Conservation (phyloP, 2,888 invertebrate genomes). For the Notodonta ziczac region DNA sequence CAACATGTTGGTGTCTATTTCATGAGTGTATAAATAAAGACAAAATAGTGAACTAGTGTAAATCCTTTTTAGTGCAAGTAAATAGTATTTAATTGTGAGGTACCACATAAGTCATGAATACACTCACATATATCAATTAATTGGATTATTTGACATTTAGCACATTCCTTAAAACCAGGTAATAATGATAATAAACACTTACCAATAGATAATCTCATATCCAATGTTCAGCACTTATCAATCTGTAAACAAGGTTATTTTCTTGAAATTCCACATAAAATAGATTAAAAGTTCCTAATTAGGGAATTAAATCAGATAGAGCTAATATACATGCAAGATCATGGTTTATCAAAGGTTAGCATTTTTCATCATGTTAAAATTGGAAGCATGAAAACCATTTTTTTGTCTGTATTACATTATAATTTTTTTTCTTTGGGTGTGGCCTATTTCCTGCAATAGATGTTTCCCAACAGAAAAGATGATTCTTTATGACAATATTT, state of each 20-base stretch:
- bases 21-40: too few relatives aligned
- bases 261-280: neutral
- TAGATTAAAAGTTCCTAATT: neutral
- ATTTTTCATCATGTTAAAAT: conserved; percentile 69
- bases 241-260: neutral
- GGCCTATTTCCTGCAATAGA: too few relatives aligned
- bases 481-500: too few relatives aligned
- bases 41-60: too few relatives aligned
- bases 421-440: too few relatives aligned
- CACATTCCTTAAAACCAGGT: neutral
- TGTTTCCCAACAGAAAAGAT: too few relatives aligned
- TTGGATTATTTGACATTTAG: neutral
- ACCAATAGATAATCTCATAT: neutral
- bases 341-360: conserved; percentile 78
- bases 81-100: too few relatives aligned
- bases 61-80: too few relatives aligned
- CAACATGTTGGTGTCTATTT: too few relatives aligned
- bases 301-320: conserved; percentile 67
- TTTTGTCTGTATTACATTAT: too few relatives aligned
- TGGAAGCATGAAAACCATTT: neutral
- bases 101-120: too few relatives aligned
- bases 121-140: too few relatives aligned
- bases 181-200: neutral
- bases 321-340: conserved; percentile 84
- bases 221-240: neutral